Evolutionary conservation across 2,888 invertebrate genomes (phyloP), one percentile per base, ranked within the genome.

Genomic region (Drosophila basisetae): DNA sequence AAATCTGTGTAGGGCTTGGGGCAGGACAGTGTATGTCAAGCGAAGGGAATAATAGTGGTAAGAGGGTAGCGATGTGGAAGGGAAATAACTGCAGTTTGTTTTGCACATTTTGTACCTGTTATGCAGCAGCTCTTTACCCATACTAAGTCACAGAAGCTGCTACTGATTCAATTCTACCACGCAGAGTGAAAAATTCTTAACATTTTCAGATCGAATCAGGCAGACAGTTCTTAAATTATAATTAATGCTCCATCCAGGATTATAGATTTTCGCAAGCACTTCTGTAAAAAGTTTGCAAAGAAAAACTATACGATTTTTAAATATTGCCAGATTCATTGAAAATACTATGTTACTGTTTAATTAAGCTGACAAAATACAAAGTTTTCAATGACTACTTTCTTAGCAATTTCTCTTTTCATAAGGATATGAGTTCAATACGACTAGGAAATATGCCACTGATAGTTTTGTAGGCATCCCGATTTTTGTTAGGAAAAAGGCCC

Each of bases 21-120:
- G 55, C 55, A 37, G 28, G 18, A 28, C 37, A 11, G 37, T 28
- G 55, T 55, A 18, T 28, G 25, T 37, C 18, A 18, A 55, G 13
- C 11, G 25, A 4, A 35, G 41, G 28, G 28, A 31, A 22, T 28
- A n/a, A 13, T 9, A 13, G 7, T 22, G 11, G 13, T 25, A 39
- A 2, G 18, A 11, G 53, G 25, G 7, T 25, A 39, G 47, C 4
- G 52, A 16, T 55, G 39, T 22, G 22, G 7, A 2, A 11, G 50
- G 63, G 53, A 69, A 53, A 54, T 56, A 63, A 59, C 66, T 60
- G 71, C 70, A 72, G 82, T 72, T 78, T 75, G 70, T 78, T 77
- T 64, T 62, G 67, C 54, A 73, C 58, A 73, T 77, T 68, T 74
- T 47, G 56, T 49, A 61, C 56, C 66, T 75, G 65, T 55, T 68